Conservation (phyloP, 2,888 invertebrate genomes). For the Thereva unica region DNA sequence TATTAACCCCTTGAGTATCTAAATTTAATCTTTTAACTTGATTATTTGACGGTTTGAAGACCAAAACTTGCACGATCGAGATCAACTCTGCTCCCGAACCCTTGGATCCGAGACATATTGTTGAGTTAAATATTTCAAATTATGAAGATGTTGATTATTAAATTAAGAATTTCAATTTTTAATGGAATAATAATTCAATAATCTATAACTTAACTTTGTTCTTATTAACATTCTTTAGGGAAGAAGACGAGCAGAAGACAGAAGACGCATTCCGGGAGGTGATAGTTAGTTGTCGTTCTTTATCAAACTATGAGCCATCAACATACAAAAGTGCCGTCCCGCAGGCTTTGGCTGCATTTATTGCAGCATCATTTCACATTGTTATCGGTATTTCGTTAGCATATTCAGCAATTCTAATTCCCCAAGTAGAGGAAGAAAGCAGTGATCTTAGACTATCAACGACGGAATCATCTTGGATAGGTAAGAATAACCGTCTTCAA, state of each 20-base stretch:
- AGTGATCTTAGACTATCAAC: slow-evolving; percentile 48
- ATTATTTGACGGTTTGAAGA: too few species aligned
- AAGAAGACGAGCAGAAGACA: slow-evolving; percentile 49
- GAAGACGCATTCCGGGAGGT: slow-evolving; percentile 58
- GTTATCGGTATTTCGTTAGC: slow-evolving; percentile 65
- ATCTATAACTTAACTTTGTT: too few species aligned
- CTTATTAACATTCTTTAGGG: slow-evolving; percentile 35
- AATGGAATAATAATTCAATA: too few species aligned
- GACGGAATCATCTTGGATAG: slow-evolving; percentile 61
- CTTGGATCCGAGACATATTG: too few species aligned
- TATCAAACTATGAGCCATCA: slow-evolving; percentile 56
- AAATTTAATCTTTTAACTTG: too few species aligned
- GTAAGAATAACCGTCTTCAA: slow-evolving; percentile 49
- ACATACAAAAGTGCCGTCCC: slow-evolving; percentile 57
- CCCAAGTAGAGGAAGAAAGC: slow-evolving; percentile 51
- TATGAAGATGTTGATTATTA: too few species aligned
- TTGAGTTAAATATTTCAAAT: too few species aligned
- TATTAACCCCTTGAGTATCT: too few species aligned
- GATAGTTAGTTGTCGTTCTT: slow-evolving; percentile 58
- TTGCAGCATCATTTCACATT: slow-evolving; percentile 63
- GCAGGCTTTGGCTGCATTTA: slow-evolving; percentile 60
- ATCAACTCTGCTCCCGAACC: too few species aligned
- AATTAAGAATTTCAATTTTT: too few species aligned
- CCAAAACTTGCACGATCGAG: too few species aligned
- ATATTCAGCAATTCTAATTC: slow-evolving; percentile 63